phyloP scores from a whole-genome alignment of 92 coral and sea anemone genomes.

The Scolanthus callimorphus region DNA sequence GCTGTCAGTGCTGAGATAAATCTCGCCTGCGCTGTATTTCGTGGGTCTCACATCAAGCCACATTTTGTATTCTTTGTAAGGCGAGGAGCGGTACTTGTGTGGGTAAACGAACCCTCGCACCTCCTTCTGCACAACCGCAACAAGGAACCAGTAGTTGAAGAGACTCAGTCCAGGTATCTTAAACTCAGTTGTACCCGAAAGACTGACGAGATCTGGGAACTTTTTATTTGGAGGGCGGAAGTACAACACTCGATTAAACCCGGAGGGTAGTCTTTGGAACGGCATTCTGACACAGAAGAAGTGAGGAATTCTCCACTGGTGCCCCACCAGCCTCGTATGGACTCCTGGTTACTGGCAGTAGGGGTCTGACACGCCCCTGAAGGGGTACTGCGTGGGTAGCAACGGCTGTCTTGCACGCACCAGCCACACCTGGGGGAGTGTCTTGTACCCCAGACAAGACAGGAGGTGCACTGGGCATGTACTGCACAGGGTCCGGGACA shows the following conservation, averaged over 20 bases:
- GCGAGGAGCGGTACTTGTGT: slow-evolving; percentile 25
- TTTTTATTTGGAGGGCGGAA: no score
- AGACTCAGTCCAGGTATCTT: no score
- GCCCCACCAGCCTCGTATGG: slow-evolving; percentile 93
- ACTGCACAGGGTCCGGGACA: slow-evolving; percentile 66
- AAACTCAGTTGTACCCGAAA: slow-evolving; percentile 6
- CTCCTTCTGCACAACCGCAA: neutral
- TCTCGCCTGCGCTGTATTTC: neutral
- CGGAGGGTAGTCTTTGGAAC: slow-evolving; percentile 68
- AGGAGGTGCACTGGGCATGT: slow-evolving; percentile 54
- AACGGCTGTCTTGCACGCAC: slow-evolving; percentile 96
- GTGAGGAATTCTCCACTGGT: slow-evolving; percentile 55
- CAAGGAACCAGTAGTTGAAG: no score
- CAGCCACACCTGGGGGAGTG: slow-evolving; percentile 67
- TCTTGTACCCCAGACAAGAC: slow-evolving; percentile 61
- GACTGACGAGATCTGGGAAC: slow-evolving; percentile 64
- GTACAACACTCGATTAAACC: slow-evolving; percentile 62
- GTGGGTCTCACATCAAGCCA: neutral
- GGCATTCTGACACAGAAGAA: slow-evolving; percentile 49
- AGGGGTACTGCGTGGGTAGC: slow-evolving; percentile 65
- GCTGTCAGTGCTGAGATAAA: slow-evolving; percentile 47
- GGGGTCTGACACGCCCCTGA: slow-evolving; percentile 62
- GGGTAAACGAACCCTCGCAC: slow-evolving; percentile 79
- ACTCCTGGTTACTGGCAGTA: slow-evolving; percentile 4
- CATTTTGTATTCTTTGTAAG: slow-evolving; percentile 3